Percentiles rank a stretch among this genome's conserved stretches.
These are phyloP conservation scores for Heteronetta atricapilla DNA, from an alignment of 2,113 vertebrate genomes.

Conservation along the genomic window DNA sequence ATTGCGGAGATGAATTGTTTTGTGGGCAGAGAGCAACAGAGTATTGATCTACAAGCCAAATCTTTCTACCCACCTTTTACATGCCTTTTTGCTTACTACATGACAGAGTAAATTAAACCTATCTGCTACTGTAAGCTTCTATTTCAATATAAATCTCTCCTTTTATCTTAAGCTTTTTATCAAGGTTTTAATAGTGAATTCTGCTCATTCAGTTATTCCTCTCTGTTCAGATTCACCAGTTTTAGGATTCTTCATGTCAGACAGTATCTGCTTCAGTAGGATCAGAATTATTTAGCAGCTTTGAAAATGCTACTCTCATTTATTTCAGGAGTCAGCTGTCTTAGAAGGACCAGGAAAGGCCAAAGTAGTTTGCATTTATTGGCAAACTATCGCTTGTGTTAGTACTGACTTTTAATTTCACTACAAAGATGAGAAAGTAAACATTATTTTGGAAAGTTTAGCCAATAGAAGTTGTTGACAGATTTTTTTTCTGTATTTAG, in stretches of 20 bases:
- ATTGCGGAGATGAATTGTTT: constrained; percentile 39
- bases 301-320: constrained; percentile 55
- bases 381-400: neutral
- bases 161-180: constrained; percentile 60
- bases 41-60: constrained; percentile 43
- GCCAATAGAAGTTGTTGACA: neutral
- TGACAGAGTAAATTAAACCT: constrained; percentile 16
- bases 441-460: neutral
- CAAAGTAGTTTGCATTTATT: constrained; percentile 50
- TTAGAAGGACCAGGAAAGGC: constrained; percentile 17
- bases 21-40: constrained; percentile 32
- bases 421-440: neutral
- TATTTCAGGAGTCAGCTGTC: constrained; percentile 36
- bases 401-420: constrained; percentile 21
- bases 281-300: constrained; percentile 54
- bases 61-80: constrained; percentile 26
- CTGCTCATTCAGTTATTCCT: constrained; percentile 19
- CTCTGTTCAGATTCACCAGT: constrained; percentile 33
- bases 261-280: constrained; percentile 14
- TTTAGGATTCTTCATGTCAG: constrained; percentile 13
- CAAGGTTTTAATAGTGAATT: constrained; percentile 3
- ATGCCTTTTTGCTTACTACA: constrained; percentile 31
- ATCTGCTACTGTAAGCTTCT: constrained; percentile 32
- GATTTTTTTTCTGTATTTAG: neutral
- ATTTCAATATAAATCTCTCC: constrained; percentile 39